Percentiles rank a stretch among this genome's conserved stretches.
These are phyloP conservation scores for Aythya baeri DNA, from an alignment of 2,113 vertebrate genomes.

Conservation along the genomic window DNA sequence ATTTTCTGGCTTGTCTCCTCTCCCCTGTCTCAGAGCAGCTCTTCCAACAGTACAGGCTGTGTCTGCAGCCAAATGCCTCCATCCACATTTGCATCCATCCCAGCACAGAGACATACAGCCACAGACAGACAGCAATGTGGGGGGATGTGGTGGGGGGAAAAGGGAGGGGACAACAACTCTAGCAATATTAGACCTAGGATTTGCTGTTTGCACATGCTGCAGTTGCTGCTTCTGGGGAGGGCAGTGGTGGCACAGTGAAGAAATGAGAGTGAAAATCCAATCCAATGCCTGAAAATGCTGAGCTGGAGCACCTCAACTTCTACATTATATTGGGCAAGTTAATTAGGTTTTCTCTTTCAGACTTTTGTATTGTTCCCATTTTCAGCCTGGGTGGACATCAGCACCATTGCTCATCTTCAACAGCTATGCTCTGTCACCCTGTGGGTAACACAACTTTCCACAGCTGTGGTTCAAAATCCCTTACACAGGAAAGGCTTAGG, in stretches of 20 bases:
- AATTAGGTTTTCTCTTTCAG: not conserved
- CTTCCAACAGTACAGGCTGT: not conserved
- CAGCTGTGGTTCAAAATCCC: not conserved
- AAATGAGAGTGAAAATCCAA: not conserved
- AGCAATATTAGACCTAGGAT: not conserved
- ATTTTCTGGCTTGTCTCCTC: not conserved
- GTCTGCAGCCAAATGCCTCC: not conserved
- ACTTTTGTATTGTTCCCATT: not conserved
- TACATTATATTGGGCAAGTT: not conserved
- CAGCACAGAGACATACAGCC: not conserved
- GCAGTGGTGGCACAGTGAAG: not conserved
- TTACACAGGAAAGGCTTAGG: not conserved
- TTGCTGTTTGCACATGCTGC: rapidly evolving
- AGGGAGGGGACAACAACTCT: not conserved
- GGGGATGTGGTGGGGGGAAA: rapidly evolving
- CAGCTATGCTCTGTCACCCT: not conserved
- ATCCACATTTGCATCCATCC: not conserved
- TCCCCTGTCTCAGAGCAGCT: rapidly evolving
- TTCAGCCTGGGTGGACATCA: not conserved
- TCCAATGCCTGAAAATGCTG: not conserved
- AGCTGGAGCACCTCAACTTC: not conserved
- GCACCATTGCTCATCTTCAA: not conserved
- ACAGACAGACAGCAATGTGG: not conserved
- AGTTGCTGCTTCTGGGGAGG: not conserved
- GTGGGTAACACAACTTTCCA: not conserved